These are phyloP conservation scores for Parnassius apollo DNA, from an alignment of 2,888 invertebrate genomes.

Conservation along the genomic window DNA sequence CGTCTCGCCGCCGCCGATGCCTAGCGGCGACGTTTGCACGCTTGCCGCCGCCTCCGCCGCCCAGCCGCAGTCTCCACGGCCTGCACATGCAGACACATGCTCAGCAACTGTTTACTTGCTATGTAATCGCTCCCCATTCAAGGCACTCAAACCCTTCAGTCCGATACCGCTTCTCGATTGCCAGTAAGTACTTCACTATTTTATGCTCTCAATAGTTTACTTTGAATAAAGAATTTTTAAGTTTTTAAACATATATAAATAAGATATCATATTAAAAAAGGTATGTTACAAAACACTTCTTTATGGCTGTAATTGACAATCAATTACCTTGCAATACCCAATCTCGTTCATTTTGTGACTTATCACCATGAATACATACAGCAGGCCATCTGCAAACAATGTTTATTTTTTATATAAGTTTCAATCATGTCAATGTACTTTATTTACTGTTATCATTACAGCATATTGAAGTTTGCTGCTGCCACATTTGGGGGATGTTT, in stretches of 20 bases:
- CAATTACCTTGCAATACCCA: constrained; percentile 91
- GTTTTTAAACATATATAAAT: constrained; percentile 15
- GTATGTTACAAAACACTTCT: constrained; percentile 19
- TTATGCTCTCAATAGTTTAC: constrained; percentile 12
- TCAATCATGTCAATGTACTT: too few relatives aligned
- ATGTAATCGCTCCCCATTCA: constrained; percentile 39
- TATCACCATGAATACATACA: constrained; percentile 96
- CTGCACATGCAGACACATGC: constrained; percentile 76
- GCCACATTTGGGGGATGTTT: too few relatives aligned
- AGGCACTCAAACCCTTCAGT: constrained; percentile 43
- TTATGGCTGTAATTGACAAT: constrained; percentile 10
- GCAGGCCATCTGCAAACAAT: constrained; percentile 85
- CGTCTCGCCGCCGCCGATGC: constrained; percentile 45
- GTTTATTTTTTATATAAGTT: neutral
- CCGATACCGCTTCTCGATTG: constrained; percentile 63
- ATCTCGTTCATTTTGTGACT: constrained; percentile 95
- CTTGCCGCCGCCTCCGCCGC: constrained; percentile 56
- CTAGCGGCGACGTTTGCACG: constrained; percentile 50
- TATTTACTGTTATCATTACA: too few relatives aligned
- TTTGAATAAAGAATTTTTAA: constrained; percentile 20
- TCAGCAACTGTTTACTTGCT: constrained; percentile 45
- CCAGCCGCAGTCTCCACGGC: constrained; percentile 68
- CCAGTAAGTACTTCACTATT: constrained; percentile 13
- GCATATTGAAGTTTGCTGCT: too few relatives aligned
- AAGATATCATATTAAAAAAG: constrained; percentile 29